Conservation (phyloP, 1,140 invertebrate species). For the Ridgeia piscesae region DNA sequence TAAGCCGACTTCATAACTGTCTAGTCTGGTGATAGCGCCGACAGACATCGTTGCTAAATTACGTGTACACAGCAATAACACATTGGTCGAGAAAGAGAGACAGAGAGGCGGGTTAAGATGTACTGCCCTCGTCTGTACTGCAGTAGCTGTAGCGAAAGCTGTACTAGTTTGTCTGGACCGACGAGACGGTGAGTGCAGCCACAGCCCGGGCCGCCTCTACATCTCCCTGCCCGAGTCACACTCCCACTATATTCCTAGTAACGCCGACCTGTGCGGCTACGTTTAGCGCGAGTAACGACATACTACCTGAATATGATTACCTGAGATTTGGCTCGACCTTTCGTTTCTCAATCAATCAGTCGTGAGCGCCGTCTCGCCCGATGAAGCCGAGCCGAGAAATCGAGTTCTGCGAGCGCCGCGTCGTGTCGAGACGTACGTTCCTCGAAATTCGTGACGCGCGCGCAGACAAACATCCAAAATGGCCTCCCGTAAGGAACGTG, state of each 20-base stretch:
- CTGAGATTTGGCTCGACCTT: not conserved
- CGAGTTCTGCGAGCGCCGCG: not conserved
- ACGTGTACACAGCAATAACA: not conserved
- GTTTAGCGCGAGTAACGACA: not conserved
- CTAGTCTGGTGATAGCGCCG: not conserved
- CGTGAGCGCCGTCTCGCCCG: not conserved
- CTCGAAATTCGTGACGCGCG: constrained; percentile 3
- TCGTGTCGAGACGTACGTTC: not conserved
- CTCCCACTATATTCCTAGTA: not conserved
- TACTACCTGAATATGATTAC: not conserved
- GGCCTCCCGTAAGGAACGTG: not conserved
- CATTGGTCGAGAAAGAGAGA: not conserved
- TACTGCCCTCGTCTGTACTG: not conserved
- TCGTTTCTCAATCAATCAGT: not conserved
- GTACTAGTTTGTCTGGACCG: not conserved
- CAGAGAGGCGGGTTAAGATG: not conserved
- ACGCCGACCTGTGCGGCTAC: not conserved
- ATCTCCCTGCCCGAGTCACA: not conserved
- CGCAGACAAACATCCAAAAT: not conserved
- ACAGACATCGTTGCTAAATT: not conserved
- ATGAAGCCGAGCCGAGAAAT: not conserved
- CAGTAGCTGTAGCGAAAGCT: not conserved
- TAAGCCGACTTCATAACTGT: not conserved
- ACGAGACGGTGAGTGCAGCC: not conserved
- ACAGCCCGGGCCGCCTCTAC: not conserved